These are phyloP conservation scores for Clarias gariepinus DNA, from an alignment of 2,113 vertebrate species.

Conservation along the genomic window DNA sequence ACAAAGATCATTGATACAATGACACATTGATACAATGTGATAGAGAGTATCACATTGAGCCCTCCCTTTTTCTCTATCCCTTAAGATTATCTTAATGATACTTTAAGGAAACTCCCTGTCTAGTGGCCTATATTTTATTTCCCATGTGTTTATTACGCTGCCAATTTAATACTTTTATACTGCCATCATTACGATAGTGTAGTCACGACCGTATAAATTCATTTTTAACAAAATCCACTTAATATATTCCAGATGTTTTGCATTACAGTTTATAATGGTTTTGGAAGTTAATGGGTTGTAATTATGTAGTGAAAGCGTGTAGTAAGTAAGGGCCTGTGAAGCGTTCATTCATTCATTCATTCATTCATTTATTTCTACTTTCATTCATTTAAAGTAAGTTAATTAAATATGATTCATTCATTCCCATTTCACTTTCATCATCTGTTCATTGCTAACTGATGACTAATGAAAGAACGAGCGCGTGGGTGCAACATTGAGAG, in stretches of 20 bases:
- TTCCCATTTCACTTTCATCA: neutral
- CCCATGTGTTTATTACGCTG: neutral
- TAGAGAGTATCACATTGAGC: neutral
- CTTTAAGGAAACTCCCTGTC: neutral
- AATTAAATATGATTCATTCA: slow-evolving; percentile 18
- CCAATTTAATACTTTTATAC: neutral
- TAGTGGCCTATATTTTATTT: neutral
- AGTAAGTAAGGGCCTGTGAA: neutral
- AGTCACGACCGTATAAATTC: neutral
- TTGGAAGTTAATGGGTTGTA: neutral
- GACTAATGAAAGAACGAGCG: neutral
- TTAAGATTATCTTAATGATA: neutral
- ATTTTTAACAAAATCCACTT: neutral
- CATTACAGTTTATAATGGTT: too few relatives aligned
- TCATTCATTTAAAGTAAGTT: neutral
- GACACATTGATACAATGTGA: neutral
- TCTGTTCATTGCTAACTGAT: slow-evolving; percentile 9
- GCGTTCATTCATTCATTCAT: neutral
- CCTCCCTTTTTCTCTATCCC: neutral
- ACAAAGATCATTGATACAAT: neutral
- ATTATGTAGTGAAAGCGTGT: neutral
- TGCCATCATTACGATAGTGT: neutral
- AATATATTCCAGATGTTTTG: too few relatives aligned
- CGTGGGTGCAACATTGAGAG: neutral
- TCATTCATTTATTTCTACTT: neutral